phyloP scores from a whole-genome alignment of 2,797 vertebrate species.

The Acomys russatus region DNA sequence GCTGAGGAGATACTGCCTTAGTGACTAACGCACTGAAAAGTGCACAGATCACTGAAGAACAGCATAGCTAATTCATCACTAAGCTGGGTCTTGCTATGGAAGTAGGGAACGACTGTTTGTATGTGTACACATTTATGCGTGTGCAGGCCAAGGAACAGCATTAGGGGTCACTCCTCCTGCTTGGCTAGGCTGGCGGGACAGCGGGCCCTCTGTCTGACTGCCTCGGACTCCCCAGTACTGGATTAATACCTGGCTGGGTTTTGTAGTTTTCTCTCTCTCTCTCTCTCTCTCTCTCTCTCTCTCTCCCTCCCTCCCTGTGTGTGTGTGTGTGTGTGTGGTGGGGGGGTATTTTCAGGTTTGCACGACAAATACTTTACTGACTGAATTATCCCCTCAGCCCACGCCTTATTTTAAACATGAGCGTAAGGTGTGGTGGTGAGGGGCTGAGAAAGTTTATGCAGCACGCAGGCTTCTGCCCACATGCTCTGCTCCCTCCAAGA shows the following conservation, averaged over 20 bases:
- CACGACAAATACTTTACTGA: neutral
- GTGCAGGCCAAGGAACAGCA: neutral
- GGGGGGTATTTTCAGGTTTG: neutral
- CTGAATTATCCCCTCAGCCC: neutral
- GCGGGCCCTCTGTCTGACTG: neutral
- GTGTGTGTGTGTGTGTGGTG: no score
- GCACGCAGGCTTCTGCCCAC: neutral
- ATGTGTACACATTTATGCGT: neutral
- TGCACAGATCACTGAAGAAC: neutral
- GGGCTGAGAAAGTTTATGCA: neutral
- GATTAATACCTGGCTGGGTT: no score
- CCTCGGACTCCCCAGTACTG: neutral
- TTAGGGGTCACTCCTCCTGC: neutral
- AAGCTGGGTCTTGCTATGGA: neutral
- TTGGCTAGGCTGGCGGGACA: neutral
- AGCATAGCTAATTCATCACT: neutral
- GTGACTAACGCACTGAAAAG: neutral
- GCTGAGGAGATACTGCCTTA: neutral
- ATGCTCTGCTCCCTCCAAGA: neutral
- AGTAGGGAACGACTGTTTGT: neutral
- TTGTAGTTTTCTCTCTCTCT: no score
- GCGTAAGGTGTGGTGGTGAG: neutral
- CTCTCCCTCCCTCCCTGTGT: no score
- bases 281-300: no score
- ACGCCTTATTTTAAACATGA: neutral